These are phyloP conservation scores for Sebastes variabilis DNA, from an alignment of 2,797 vertebrate genomes.

Conservation along the genomic window DNA sequence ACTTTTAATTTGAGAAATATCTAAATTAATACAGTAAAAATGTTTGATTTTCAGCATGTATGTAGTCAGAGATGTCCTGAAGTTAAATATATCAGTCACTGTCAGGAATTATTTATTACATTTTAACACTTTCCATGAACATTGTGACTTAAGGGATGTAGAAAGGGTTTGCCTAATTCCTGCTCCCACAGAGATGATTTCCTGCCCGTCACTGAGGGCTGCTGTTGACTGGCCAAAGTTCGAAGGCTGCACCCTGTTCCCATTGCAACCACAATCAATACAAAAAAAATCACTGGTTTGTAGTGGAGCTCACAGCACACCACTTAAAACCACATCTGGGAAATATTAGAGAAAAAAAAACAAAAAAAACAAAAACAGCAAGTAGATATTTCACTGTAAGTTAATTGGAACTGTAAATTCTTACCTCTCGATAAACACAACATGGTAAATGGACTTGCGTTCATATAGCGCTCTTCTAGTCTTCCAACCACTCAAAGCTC, in stretches of 20 bases:
- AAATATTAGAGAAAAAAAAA: not conserved
- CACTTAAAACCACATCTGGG: not conserved
- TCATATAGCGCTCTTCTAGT: no score
- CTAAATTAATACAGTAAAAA: no score
- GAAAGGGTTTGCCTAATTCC: not conserved
- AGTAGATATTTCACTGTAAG: not conserved
- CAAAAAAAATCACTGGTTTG: not conserved
- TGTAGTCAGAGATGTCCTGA: no score
- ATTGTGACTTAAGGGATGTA: not conserved
- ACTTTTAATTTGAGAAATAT: no score
- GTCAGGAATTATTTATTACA: no score
- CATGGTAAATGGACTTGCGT: no score
- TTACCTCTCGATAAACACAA: not conserved
- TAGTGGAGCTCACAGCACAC: not conserved
- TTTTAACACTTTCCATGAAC: not conserved
- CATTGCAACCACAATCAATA: slow-evolving; percentile 19
- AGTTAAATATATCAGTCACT: no score
- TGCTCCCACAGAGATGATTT: not conserved
- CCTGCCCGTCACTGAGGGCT: not conserved
- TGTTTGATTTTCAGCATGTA: no score
- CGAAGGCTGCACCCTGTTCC: not conserved
- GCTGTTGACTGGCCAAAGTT: slow-evolving; percentile 35
- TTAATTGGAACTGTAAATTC: not conserved
- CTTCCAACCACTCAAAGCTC: no score
- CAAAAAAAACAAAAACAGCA: not conserved